These are phyloP conservation scores for Caenorhabditis virilis DNA, from an alignment of 2,888 invertebrate species.

Conservation along the genomic window DNA sequence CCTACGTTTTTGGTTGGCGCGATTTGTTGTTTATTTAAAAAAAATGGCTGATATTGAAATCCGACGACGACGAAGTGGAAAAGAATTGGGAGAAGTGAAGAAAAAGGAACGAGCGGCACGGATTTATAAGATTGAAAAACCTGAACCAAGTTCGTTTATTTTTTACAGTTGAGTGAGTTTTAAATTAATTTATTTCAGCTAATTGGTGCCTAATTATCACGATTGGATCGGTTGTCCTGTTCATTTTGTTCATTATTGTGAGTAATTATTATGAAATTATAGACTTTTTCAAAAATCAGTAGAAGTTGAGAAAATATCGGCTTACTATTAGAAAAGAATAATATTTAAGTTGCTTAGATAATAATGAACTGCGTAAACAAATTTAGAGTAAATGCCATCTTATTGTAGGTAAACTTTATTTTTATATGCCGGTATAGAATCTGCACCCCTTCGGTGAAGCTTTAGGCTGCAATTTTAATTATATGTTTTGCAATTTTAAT, in stretches of 20 bases:
- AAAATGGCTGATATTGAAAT: conserved; percentile 35
- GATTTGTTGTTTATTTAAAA: not conserved
- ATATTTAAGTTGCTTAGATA: too few species aligned
- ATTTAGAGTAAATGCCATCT: too few species aligned
- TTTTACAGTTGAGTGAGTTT: not conserved
- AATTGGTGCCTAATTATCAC: conserved; percentile 10
- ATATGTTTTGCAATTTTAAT: too few species aligned
- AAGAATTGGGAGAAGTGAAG: conserved; percentile 8
- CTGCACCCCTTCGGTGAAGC: too few species aligned
- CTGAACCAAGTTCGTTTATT: conserved; percentile 24
- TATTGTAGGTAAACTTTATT: too few species aligned
- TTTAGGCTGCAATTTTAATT: too few species aligned
- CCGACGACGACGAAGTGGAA: conserved; percentile 18
- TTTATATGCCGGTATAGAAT: too few species aligned
- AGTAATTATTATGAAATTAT: not conserved
- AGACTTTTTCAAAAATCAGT: not conserved
- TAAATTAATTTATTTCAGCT: conserved; percentile 6
- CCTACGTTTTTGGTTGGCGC: not conserved
- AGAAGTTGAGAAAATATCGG: too few species aligned
- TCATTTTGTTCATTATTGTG: conserved; percentile 11
- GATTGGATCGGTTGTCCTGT: conserved; percentile 5
- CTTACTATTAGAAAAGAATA: too few species aligned
- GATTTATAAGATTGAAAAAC: conserved; percentile 30
- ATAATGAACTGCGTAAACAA: too few species aligned
- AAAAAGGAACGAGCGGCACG: conserved; percentile 19